Conservation (phyloP, 2,113 vertebrate genomes). For the Sinocyclocheilus anophthalmus region DNA sequence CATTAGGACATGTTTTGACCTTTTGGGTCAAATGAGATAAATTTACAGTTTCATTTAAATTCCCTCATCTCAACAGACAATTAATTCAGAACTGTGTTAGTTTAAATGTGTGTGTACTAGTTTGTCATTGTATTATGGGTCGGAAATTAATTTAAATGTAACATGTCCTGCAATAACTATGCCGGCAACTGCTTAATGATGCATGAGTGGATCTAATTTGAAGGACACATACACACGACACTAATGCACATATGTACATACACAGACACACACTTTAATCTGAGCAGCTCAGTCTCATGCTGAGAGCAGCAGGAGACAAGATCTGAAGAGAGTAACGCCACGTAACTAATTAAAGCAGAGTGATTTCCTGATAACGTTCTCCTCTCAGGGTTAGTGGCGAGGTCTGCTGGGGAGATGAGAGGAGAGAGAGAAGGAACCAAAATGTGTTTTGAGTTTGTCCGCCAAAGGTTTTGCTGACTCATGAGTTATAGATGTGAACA, state of each 20-base stretch:
- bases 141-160: conserved; percentile 42
- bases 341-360: conserved; percentile 58
- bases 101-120: conserved; percentile 37
- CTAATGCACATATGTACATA: conserved; percentile 31
- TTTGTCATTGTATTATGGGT: conserved; percentile 34
- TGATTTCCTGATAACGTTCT: conserved; percentile 57
- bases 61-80: not conserved
- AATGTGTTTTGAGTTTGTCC: conserved; percentile 45
- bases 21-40: not conserved
- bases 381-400: conserved; percentile 44
- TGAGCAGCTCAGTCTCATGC: conserved; percentile 34
- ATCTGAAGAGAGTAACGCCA: conserved; percentile 46
- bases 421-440: not conserved
- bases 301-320: conserved; percentile 44
- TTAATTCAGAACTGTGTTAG: conserved; percentile 15
- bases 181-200: conserved; percentile 42
- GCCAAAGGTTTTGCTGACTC: conserved; percentile 70
- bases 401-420: conserved; percentile 48
- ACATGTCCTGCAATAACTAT: conserved; percentile 39
- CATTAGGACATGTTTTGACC: not conserved
- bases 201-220: conserved; percentile 44
- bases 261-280: conserved; percentile 43
- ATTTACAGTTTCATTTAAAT: not conserved
- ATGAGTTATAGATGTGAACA: conserved; percentile 38
- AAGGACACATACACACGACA: conserved; percentile 27